These are phyloP conservation scores for Macrosteles quadrilineatus DNA, from an alignment of 1,140 invertebrate species.

Conservation along the genomic window DNA sequence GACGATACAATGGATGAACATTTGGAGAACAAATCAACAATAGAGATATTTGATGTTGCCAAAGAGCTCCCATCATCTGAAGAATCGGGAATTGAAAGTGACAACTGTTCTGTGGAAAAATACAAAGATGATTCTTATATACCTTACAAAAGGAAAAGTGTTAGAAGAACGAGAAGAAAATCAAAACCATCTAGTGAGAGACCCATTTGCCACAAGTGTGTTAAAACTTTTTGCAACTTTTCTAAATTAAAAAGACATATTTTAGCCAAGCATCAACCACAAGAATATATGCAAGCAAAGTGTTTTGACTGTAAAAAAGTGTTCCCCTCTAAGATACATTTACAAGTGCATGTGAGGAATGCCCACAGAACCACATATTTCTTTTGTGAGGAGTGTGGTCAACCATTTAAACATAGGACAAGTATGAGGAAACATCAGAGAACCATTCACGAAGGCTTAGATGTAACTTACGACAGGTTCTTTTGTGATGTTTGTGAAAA, in stretches of 20 bases:
- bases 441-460: neutral
- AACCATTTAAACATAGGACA: neutral
- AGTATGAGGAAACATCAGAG: neutral
- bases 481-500: slow-evolving; percentile 4
- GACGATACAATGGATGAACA: no score
- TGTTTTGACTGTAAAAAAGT: neutral
- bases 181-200: no score
- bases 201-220: neutral
- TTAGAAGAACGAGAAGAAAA: no score
- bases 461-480: neutral
- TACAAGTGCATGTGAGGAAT: neutral
- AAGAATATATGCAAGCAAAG: neutral
- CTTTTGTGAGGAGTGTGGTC: neutral
- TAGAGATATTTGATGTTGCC: no score
- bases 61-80: no score
- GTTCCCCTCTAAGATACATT: neutral
- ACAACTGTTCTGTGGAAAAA: no score
- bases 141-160: no score
- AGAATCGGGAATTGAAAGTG: no score
- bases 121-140: no score
- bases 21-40: no score
- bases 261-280: neutral
- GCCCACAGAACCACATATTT: neutral
- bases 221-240: neutral
- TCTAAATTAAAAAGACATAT: neutral